Percentiles rank a stretch among this genome's conserved stretches.
Conservation (phyloP, 2,888 invertebrate species). For the Andrena praecox region DNA sequence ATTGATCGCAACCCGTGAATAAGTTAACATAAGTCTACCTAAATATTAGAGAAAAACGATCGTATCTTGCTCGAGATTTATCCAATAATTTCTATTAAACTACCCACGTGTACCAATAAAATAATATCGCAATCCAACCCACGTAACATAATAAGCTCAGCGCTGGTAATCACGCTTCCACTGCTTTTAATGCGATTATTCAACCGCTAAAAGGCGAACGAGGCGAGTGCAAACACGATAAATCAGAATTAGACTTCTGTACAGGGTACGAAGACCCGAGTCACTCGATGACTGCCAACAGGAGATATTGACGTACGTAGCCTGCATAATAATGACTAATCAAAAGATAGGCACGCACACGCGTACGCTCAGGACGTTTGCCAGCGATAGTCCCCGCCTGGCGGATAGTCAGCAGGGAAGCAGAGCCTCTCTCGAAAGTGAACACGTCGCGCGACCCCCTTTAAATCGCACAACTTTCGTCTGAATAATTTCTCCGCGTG, state of each 20-base stretch:
- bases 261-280: slow-evolving; percentile 30
- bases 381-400: slow-evolving; percentile 22
- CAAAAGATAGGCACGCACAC: slow-evolving; percentile 29
- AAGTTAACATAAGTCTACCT: not conserved
- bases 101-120: not conserved
- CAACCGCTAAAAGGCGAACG: slow-evolving; percentile 4
- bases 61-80: too few species aligned
- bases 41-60: too few species aligned
- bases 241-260: slow-evolving; percentile 39
- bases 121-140: not conserved
- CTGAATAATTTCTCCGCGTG: slow-evolving; percentile 67
- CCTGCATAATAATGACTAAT: slow-evolving; percentile 63
- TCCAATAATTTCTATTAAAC: too few species aligned
- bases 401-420: too few species aligned
- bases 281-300: slow-evolving; percentile 58
- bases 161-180: not conserved
- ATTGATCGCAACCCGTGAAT: not conserved
- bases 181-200: not conserved
- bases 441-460: slow-evolving; percentile 66
- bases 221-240: slow-evolving; percentile 10
- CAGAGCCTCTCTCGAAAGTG: slow-evolving; percentile 64
- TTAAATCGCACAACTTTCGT: slow-evolving; percentile 71
- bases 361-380: not conserved
- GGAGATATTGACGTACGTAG: slow-evolving; percentile 55
- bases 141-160: not conserved